These are phyloP conservation scores for Catagonus wagneri DNA, from an alignment of 2,113 vertebrate genomes.

Conservation along the genomic window DNA sequence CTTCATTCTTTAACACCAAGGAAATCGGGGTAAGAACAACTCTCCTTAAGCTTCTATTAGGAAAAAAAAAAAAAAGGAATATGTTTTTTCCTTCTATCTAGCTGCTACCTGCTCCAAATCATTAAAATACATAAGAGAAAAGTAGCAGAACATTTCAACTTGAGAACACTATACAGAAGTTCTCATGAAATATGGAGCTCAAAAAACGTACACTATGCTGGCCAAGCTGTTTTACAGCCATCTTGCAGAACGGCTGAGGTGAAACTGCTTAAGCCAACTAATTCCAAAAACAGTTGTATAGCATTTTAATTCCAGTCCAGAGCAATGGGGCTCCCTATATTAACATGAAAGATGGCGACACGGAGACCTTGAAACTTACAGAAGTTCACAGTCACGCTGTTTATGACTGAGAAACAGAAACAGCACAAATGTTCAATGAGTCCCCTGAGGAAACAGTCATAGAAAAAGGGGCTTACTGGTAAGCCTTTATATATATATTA, in stretches of 20 bases:
- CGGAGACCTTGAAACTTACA: not conserved
- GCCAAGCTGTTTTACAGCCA: not conserved
- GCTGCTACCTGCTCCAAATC: not conserved
- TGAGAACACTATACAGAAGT: not conserved
- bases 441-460: not conserved
- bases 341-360: slow-evolving; percentile 14
- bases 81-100: not conserved
- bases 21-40: not conserved
- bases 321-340: not conserved
- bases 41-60: not conserved
- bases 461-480: not conserved
- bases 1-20: not conserved
- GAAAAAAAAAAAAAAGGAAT: slow-evolving; percentile 47
- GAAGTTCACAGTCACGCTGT: slow-evolving; percentile 23
- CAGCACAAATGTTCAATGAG: slow-evolving; percentile 2
- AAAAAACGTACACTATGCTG: not conserved
- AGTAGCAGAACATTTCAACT: not conserved
- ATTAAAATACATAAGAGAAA: slow-evolving; percentile 14
- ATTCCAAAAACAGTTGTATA: not conserved
- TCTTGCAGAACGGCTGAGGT: not conserved
- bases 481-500: not conserved
- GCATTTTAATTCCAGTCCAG: not conserved
- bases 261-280: not conserved
- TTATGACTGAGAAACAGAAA: slow-evolving; percentile 31
- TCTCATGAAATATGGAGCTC: not conserved